Conservation (phyloP, 2,888 invertebrate species). For the Camptogramma bilineatum region DNA sequence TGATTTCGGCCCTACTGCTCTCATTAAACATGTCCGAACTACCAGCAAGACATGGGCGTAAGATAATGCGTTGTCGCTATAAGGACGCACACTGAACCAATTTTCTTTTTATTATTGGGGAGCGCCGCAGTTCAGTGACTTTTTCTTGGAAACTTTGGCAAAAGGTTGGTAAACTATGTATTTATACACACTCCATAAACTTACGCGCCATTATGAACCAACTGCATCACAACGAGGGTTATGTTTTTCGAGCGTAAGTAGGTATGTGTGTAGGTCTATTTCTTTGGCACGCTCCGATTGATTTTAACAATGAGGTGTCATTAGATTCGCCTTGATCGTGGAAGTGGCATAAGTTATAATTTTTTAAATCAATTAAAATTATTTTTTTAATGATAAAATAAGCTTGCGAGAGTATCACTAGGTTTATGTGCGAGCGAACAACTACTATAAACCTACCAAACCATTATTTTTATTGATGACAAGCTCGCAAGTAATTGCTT, state of each 20-base stretch:
- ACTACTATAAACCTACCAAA: not conserved
- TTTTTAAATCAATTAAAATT: no score
- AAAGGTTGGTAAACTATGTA: not conserved
- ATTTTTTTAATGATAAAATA: no score
- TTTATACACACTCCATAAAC: no score
- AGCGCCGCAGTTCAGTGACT: not conserved
- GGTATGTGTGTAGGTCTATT: no score
- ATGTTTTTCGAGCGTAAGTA: no score
- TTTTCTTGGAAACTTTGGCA: not conserved
- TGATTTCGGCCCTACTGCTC: conserved; percentile 7
- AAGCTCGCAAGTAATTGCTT: conserved; percentile 12
- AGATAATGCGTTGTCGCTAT: conserved; percentile 24
- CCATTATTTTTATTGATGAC: not conserved
- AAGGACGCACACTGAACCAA: conserved; percentile 6
- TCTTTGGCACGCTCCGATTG: no score
- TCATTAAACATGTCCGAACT: conserved; percentile 37
- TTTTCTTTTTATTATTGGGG: conserved; percentile 10
- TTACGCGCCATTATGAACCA: no score
- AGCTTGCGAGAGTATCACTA: no score
- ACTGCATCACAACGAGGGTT: no score
- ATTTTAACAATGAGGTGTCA: no score
- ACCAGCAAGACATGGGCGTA: conserved; percentile 22
- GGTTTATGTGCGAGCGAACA: not conserved
- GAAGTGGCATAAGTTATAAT: no score
- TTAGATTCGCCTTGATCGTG: no score